Conservation (phyloP, 2,888 invertebrate genomes). For the Cabera pusaria region DNA sequence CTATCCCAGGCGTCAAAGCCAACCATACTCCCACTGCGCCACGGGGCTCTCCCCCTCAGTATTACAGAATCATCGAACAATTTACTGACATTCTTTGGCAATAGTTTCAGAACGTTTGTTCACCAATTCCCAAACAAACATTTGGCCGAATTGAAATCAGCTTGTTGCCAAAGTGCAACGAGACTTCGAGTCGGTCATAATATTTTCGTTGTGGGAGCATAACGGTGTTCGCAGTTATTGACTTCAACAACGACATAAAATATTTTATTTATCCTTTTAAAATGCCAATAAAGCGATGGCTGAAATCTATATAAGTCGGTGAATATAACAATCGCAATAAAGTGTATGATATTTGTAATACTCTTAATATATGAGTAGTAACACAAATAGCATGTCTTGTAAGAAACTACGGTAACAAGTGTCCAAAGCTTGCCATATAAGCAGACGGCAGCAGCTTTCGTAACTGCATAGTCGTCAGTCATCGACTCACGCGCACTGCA, state of each 20-base stretch:
- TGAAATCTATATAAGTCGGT: no score
- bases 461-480: constrained; percentile 65
- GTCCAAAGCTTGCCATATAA: constrained; percentile 59
- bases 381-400: constrained; percentile 37
- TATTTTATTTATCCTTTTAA: no score
- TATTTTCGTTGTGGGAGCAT: no score
- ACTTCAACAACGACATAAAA: no score
- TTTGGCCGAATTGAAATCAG: constrained; percentile 17
- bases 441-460: constrained; percentile 71
- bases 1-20: no score
- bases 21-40: no score
- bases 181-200: constrained; percentile 8
- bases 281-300: no score
- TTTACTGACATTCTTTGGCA: constrained; percentile 18
- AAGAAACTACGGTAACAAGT: constrained; percentile 48
- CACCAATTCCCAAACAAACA: constrained; percentile 11
- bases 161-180: constrained; percentile 14
- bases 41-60: no score
- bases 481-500: constrained; percentile 50
- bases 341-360: no score
- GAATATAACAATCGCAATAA: no score
- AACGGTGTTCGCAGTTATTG: no score
- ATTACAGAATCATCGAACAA: no score
- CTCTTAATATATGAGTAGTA: constrained; percentile 7
- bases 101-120: constrained; percentile 1